A percentile compares a stretch with the other conserved stretches of the same genome.
These are phyloP conservation scores for Arge pagana DNA, from an alignment of 2,888 invertebrate species.

Conservation along the genomic window DNA sequence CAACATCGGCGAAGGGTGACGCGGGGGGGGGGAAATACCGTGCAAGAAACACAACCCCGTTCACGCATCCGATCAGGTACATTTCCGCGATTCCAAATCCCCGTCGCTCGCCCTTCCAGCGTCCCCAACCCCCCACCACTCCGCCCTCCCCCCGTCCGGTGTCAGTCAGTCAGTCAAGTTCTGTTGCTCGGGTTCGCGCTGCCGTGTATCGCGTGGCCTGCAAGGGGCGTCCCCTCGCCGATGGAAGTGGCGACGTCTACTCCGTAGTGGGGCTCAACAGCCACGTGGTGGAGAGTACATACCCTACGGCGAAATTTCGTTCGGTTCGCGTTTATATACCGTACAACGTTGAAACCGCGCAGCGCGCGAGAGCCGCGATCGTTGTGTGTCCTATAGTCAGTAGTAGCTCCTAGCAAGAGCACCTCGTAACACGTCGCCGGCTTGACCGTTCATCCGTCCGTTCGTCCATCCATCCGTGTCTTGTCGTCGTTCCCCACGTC, in stretches of 20 bases:
- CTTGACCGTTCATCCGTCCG: slow-evolving; percentile 26
- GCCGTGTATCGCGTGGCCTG: slow-evolving; percentile 32
- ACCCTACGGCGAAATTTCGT: slow-evolving; percentile 42
- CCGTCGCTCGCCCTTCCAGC: not conserved
- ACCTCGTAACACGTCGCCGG: slow-evolving; percentile 33
- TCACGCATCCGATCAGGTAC: not conserved
- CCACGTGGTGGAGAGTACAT: slow-evolving; percentile 44
- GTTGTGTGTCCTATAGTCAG: slow-evolving; percentile 27
- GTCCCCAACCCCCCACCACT: not conserved
- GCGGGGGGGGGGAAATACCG: not conserved
- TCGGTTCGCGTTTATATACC: slow-evolving; percentile 25
- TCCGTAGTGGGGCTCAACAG: slow-evolving; percentile 32
- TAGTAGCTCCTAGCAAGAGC: slow-evolving; percentile 42
- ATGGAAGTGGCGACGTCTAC: slow-evolving; percentile 27
- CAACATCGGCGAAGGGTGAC: no score
- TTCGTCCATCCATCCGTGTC: slow-evolving; percentile 29
- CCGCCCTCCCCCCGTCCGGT: not conserved
- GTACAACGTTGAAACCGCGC: no score
- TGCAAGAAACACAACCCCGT: not conserved
- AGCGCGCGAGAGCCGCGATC: slow-evolving; percentile 2
- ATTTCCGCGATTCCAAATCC: not conserved
- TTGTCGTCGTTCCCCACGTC: slow-evolving; percentile 2
- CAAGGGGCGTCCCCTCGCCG: slow-evolving; percentile 25
- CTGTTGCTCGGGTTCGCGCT: slow-evolving; percentile 17
- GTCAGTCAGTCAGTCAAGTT: not conserved